These are phyloP conservation scores for Trichomycterus rosablanca DNA, from an alignment of 2,113 vertebrate species.

Conservation along the genomic window DNA sequence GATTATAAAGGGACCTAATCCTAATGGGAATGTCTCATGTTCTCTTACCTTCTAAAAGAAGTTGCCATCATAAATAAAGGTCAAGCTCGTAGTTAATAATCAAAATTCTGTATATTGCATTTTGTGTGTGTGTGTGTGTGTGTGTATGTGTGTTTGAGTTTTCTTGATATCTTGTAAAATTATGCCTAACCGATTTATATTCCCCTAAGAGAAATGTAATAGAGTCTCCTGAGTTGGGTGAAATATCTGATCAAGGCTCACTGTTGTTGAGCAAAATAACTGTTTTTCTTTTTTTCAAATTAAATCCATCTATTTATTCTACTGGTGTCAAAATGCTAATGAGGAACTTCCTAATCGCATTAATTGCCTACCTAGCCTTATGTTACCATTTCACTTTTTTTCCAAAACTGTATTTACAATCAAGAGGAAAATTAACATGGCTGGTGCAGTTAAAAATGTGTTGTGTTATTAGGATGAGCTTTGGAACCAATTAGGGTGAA, in stretches of 20 bases:
- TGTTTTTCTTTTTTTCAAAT: conserved; percentile 61
- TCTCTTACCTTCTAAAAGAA: not conserved
- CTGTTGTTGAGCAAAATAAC: conserved; percentile 74
- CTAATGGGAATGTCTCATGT: not conserved
- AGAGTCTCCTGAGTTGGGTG: conserved; percentile 80
- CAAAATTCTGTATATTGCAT: conserved; percentile 48
- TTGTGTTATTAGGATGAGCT: conserved; percentile 85
- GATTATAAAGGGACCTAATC: not conserved
- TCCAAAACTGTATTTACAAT: conserved; percentile 78
- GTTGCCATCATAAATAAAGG: conserved; percentile 52
- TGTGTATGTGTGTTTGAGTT: conserved; percentile 2
- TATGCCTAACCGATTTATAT: conserved; percentile 92
- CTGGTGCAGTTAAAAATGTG: conserved; percentile 73
- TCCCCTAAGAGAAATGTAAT: conserved; percentile 84
- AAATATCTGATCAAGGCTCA: conserved; percentile 84
- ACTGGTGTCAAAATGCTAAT: conserved; percentile 84
- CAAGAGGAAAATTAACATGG: conserved; percentile 81
- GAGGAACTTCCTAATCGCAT: conserved; percentile 94
- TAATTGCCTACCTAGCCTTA: conserved; percentile 96
- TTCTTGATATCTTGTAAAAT: conserved; percentile 75
- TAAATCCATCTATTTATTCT: conserved; percentile 65
- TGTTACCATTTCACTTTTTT: conserved; percentile 94
- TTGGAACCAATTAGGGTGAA: conserved; percentile 97
- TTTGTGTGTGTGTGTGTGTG: too few relatives aligned
- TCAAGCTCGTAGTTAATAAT: conserved; percentile 69